Base-by-base conservation (phyloP, 2,888 invertebrate genomes). In the Isoperla grammatica region DNA sequence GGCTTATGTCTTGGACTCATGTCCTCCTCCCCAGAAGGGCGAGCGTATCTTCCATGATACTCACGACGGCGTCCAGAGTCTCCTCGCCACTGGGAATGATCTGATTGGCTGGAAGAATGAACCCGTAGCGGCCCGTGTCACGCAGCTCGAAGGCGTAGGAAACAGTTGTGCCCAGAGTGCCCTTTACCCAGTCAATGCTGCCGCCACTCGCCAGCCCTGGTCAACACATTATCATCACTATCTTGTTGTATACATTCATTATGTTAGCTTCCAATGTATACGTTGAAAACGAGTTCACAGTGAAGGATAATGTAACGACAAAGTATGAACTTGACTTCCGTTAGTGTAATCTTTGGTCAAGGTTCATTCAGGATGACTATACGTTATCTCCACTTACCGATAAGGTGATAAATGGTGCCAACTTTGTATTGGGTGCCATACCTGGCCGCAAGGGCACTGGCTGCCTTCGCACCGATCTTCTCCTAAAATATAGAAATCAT, bases 161-260 rank as follows among this genome's bases (percentile, higher is more conserved):
- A n/a, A 88, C 77, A 2, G 85, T 85, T 1, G 84, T 81, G 40
- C 82, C 81, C 54, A 80, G 81, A 0, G 75, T 78, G 9, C 81
- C 84, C 68, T 90, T 87, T 0, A 82, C 87, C 86, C 88, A 93
- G 69, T 94, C 92, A 63, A 82, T 77, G 17, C 84, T 81, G 1
- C 79, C 77, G 0, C 89, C 89, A 5, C 84, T 82, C 0, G 86
- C 83, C 0, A 79, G 75, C 19, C 58, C 61, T 61, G 58, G 11
- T 9, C 19, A 12, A n/a, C 2, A 35, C n/a, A n/a, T 13, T 23
- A 5, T 11, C 9, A 17, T 57, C 29, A 29, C 29, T n/a, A n/a
- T n/a, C n/a, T n/a, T n/a, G n/a, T n/a, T n/a, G n/a, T n/a, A n/a
- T n/a, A n/a, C n/a, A n/a, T n/a, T n/a, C n/a, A n/a, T n/a, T n/a